Percentiles rank a stretch among this genome's conserved stretches.
Evolutionary conservation across 64 coral and sea anemone genomes (phyloP).

Genomic region (Montipora capricornis): DNA sequence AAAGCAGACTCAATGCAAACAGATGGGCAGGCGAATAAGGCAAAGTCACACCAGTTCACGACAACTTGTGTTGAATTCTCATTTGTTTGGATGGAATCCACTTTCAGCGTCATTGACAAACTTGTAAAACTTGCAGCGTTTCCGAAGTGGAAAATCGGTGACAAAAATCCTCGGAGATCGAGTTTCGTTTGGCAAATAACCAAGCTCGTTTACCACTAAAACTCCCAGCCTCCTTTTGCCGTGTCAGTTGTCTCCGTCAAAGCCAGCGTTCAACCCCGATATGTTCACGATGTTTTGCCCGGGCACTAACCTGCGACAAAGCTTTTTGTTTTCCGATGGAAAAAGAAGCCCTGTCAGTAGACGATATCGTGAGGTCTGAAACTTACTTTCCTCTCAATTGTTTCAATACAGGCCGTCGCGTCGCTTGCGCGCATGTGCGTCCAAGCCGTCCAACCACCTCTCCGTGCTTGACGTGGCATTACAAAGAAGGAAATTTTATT

Average conservation of each 20-base stretch:
- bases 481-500: conserved; percentile 99
- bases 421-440: conserved; percentile 73
- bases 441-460: conserved; percentile 83
- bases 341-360: conserved; percentile 83
- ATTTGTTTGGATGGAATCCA: conserved; percentile 57
- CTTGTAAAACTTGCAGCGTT: conserved; percentile 30
- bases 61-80: conserved; percentile 12
- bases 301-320: conserved; percentile 98
- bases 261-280: conserved; percentile 6
- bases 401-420: conserved; percentile 89
- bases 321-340: conserved; percentile 77
- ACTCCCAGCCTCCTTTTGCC: background rate
- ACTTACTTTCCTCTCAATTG: conserved; percentile 81
- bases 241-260: background rate
- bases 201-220: conserved; percentile 43
- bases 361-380: conserved; percentile 79
- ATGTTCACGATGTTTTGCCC: conserved; percentile 41
- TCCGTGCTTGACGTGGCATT: conserved; percentile 99
- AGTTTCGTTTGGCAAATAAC: conserved; percentile 19
- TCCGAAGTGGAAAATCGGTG: background rate
- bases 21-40: background rate
- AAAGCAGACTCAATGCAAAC: conserved; percentile 42
- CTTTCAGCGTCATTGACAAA: background rate
- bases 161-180: conserved; percentile 4
- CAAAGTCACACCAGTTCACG: background rate